phyloP scores from a whole-genome alignment of 2,888 invertebrate genomes.

The Nephrotoma flavescens region DNA sequence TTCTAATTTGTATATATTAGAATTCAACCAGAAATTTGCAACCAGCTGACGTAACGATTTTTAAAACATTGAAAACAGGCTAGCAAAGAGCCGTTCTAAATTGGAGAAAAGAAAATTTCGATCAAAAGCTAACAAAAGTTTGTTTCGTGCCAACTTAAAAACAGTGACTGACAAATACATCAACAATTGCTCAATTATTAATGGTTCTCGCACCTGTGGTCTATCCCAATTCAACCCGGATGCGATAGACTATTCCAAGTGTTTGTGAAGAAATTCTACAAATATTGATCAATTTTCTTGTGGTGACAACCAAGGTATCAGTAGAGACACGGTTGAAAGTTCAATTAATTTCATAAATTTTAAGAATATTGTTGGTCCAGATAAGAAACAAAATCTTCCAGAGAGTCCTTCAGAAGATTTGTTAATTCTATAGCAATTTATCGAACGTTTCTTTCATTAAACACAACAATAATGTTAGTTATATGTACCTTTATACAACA shows the following conservation, averaged over 20 bases:
- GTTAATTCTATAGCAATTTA: not conserved
- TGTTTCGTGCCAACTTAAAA: not conserved
- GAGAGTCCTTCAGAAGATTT: not conserved
- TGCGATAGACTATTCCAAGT: not conserved
- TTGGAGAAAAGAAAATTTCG: not conserved
- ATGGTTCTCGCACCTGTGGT: not conserved
- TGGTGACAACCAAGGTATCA: not conserved
- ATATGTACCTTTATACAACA: not conserved
- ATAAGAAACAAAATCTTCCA: not conserved
- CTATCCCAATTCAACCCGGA: not conserved
- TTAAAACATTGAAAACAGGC: constrained; percentile 12
- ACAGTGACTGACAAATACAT: not conserved
- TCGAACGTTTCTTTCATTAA: not conserved
- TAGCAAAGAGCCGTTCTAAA: constrained; percentile 10
- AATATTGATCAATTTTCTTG: not conserved
- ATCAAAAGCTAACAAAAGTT: not conserved
- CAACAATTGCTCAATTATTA: not conserved
- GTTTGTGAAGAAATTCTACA: not conserved
- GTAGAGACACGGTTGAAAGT: not conserved
- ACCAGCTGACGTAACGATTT: constrained; percentile 13
- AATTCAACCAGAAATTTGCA: constrained; percentile 15
- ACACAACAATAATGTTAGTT: not conserved
- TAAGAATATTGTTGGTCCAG: not conserved
- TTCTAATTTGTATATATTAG: constrained; percentile 10
- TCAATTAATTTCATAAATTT: not conserved